Evolutionary conservation across 2,888 invertebrate species (phyloP).

Genomic region (Scaptomyza caliginosa): DNA sequence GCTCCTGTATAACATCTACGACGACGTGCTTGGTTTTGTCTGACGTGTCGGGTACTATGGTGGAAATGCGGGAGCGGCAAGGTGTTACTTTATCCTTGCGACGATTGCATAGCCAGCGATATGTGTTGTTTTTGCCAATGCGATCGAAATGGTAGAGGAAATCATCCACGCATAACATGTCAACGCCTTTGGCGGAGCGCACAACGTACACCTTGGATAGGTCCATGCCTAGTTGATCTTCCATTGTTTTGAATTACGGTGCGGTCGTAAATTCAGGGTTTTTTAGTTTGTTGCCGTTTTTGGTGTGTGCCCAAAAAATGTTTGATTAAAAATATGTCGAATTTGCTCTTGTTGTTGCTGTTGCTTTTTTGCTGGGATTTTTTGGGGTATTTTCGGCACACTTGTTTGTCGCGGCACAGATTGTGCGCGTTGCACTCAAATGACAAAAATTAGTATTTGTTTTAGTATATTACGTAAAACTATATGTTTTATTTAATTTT

Average conservation of each 20-base stretch:
- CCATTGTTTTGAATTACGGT: conserved; percentile 53
- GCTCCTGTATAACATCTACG: conserved; percentile 64
- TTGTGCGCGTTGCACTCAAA: neutral
- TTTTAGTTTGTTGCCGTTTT: conserved; percentile 52
- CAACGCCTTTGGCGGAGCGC: conserved; percentile 80
- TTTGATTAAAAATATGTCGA: conserved; percentile 57
- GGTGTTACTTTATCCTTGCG: conserved; percentile 75
- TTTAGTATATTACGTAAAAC: conserved; percentile 20
- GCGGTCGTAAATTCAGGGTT: conserved; percentile 59
- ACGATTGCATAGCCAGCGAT: conserved; percentile 79
- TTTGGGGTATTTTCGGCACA: conserved; percentile 66
- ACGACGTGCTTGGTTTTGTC: conserved; percentile 70
- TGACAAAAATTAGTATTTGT: neutral
- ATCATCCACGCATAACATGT: conserved; percentile 80
- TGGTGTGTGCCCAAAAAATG: conserved; percentile 68
- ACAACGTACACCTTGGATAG: conserved; percentile 69
- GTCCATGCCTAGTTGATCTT: conserved; percentile 64
- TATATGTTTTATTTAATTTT: conserved; percentile 12
- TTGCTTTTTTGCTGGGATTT: conserved; percentile 70
- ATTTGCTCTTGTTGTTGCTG: conserved; percentile 43
- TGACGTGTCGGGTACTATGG: conserved; percentile 59
- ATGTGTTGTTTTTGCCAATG: conserved; percentile 71
- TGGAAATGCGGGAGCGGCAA: conserved; percentile 76
- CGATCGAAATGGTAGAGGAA: conserved; percentile 80
- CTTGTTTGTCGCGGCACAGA: conserved; percentile 34